These are phyloP conservation scores for Brenthis ino DNA, from an alignment of 2,888 invertebrate genomes.

Conservation along the genomic window DNA sequence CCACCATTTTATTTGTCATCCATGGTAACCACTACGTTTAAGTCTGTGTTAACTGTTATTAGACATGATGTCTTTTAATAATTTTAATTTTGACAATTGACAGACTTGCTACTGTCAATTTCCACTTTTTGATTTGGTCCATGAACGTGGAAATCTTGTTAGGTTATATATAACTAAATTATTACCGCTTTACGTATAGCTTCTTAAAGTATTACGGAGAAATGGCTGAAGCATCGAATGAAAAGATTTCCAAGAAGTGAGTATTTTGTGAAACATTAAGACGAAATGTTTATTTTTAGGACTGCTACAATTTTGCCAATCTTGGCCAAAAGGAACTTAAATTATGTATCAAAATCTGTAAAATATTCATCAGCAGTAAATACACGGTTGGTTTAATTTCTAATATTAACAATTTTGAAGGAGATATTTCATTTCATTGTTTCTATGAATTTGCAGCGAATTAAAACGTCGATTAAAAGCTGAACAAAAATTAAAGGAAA, in stretches of 20 bases:
- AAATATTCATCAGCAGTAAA: slow-evolving; percentile 58
- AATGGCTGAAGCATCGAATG: slow-evolving; percentile 83
- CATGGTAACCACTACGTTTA: too few relatives aligned
- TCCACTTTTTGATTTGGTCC: neutral
- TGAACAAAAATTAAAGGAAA: slow-evolving; percentile 96
- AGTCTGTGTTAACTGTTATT: too few relatives aligned
- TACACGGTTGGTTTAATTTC: slow-evolving; percentile 68
- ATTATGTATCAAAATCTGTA: slow-evolving; percentile 50
- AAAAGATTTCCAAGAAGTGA: slow-evolving; percentile 88
- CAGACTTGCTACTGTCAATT: too few relatives aligned
- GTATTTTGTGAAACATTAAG: slow-evolving; percentile 59
- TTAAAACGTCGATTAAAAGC: slow-evolving; percentile 95
- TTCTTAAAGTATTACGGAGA: slow-evolving; percentile 28
- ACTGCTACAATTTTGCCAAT: slow-evolving; percentile 48
- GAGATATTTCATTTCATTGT: slow-evolving; percentile 5
- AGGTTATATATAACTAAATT: slow-evolving; percentile 22
- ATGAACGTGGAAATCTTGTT: neutral
- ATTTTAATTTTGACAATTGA: too few relatives aligned
- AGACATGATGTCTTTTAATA: too few relatives aligned
- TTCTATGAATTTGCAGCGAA: slow-evolving; percentile 85
- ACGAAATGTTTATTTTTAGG: slow-evolving; percentile 58
- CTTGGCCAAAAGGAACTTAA: slow-evolving; percentile 49
- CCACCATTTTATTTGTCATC: too few relatives aligned
- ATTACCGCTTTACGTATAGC: slow-evolving; percentile 6
- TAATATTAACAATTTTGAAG: slow-evolving; percentile 16